phyloP scores from a whole-genome alignment of 2,113 vertebrate species.

The Sylvilagus bachmani region DNA sequence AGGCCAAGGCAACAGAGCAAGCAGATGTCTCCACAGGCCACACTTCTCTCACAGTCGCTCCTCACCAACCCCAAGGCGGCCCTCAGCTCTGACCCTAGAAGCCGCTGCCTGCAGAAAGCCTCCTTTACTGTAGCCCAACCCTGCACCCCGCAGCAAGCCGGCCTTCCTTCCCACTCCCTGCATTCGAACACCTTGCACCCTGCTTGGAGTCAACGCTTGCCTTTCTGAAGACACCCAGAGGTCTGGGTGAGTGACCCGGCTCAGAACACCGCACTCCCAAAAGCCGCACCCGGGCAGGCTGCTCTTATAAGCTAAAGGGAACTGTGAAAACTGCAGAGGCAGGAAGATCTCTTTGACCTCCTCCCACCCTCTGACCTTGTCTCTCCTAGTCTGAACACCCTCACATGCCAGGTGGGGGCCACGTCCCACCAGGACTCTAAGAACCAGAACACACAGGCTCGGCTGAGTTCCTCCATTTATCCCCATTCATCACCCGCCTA shows the following conservation, averaged over 20 bases:
- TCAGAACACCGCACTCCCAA: neutral
- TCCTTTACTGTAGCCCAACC: neutral
- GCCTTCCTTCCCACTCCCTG: neutral
- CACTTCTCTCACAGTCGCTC: neutral
- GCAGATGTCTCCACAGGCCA: neutral
- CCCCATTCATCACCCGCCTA: neutral
- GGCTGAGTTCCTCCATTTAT: neutral
- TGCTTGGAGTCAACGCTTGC: neutral
- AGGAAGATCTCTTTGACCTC: neutral
- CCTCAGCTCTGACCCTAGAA: constrained; percentile 18
- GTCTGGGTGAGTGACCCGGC: neutral
- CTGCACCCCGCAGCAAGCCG: neutral
- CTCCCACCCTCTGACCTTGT: neutral
- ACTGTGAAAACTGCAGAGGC: neutral
- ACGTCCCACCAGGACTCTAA: neutral
- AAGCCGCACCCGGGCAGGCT: too few relatives aligned
- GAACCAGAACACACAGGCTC: neutral
- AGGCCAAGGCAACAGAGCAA: neutral
- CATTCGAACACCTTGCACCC: neutral
- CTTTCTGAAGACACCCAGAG: neutral
- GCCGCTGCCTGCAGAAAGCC: neutral
- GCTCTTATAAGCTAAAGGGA: neutral
- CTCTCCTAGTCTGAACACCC: neutral
- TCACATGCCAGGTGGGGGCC: neutral
- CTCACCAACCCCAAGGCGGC: neutral